Evolutionary conservation across 1,140 invertebrate species (phyloP).

Genomic region (Monomorium pharaonis): DNA sequence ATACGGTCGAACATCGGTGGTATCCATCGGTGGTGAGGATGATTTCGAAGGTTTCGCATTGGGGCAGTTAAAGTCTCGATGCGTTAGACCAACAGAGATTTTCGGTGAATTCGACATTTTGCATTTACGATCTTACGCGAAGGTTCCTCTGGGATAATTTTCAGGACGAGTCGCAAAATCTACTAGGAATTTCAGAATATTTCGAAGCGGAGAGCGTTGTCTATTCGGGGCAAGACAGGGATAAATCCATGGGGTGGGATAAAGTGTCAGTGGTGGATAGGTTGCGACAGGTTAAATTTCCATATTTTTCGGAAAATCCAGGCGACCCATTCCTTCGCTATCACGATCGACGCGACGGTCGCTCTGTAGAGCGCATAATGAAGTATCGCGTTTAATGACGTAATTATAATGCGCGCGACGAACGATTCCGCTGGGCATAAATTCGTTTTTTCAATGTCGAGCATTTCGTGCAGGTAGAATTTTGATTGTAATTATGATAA

Average conservation of each 20-base stretch:
- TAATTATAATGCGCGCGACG: constrained; percentile 56
- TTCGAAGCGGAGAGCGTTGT: neutral
- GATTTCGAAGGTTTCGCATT: constrained; percentile 85
- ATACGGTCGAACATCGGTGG: constrained; percentile 77
- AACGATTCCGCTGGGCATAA: constrained; percentile 45
- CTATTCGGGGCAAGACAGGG: constrained; percentile 10
- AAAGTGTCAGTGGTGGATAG: neutral
- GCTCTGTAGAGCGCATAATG: constrained; percentile 76
- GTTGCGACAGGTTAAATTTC: neutral
- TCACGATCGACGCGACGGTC: constrained; percentile 42
- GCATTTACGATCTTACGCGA: constrained; percentile 3
- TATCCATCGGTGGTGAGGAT: constrained; percentile 63
- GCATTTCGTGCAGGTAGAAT: constrained; percentile 14
- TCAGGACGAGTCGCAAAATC: neutral
- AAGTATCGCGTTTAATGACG: constrained; percentile 71
- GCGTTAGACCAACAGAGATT: constrained; percentile 84
- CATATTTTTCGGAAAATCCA: constrained; percentile 54
- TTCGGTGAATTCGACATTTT: constrained; percentile 62
- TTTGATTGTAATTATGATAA: neutral
- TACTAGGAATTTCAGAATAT: constrained; percentile 42
- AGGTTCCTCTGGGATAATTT: constrained; percentile 1
- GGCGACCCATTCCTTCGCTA: constrained; percentile 59
- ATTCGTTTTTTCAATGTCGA: constrained; percentile 31
- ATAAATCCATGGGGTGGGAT: neutral
- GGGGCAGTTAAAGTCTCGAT: constrained; percentile 86